Evolutionary conservation across 1,140 invertebrate genomes (phyloP).

Genomic region (Cotesia vestalis): DNA sequence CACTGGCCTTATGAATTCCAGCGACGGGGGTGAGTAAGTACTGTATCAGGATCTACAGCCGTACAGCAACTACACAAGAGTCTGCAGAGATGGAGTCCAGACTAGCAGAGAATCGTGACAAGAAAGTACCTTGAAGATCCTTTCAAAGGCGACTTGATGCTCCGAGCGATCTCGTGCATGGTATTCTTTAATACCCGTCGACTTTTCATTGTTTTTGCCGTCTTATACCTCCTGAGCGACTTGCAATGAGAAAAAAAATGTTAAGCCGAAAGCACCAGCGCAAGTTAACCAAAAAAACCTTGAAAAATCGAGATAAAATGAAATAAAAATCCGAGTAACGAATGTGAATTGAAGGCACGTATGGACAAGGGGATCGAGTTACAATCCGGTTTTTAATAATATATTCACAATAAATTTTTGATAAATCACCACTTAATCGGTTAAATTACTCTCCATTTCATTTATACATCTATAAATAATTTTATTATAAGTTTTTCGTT

Average conservation of each 20-base stretch:
- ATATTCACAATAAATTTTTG: slow-evolving; percentile 26
- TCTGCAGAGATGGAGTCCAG: neutral
- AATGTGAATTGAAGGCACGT: slow-evolving; percentile 33
- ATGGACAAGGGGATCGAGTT: slow-evolving; percentile 31
- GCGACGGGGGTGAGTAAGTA: slow-evolving; percentile 22
- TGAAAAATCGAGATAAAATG: slow-evolving; percentile 8
- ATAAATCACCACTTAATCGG: slow-evolving; percentile 3
- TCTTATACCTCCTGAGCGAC: slow-evolving; percentile 14
- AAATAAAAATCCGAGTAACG: slow-evolving; percentile 11
- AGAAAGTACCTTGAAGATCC: slow-evolving; percentile 42
- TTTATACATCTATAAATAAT: slow-evolving; percentile 18
- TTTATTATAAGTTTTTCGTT: neutral
- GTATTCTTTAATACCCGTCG: slow-evolving; percentile 37
- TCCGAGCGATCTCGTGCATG: slow-evolving; percentile 30
- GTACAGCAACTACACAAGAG: no score
- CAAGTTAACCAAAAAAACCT: neutral
- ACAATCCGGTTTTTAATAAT: slow-evolving; percentile 31
- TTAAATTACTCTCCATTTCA: slow-evolving; percentile 12
- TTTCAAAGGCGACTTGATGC: slow-evolving; percentile 36
- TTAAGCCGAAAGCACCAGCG: no score
- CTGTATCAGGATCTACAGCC: no score
- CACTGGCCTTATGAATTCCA: slow-evolving; percentile 30
- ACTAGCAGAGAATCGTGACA: slow-evolving; percentile 31
- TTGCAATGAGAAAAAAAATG: slow-evolving; percentile 1
- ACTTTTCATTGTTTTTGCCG: slow-evolving; percentile 37